These are phyloP conservation scores for Laothoe populi DNA, from an alignment of 2,888 invertebrate genomes.

Conservation along the genomic window DNA sequence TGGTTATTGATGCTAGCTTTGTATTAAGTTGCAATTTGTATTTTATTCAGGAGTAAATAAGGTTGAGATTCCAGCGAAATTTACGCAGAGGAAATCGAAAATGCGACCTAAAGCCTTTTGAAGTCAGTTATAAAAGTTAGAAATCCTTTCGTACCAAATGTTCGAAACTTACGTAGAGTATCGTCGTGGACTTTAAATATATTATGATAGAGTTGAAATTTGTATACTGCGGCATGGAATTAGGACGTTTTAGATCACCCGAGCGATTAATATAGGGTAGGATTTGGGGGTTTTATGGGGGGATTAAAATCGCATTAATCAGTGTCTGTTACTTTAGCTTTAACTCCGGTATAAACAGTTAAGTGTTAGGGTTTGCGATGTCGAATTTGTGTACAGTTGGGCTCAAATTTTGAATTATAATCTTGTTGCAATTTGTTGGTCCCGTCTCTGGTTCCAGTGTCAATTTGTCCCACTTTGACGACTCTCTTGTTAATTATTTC, in stretches of 20 bases:
- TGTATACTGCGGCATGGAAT: slow-evolving; percentile 47
- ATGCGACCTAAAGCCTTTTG: slow-evolving; percentile 69
- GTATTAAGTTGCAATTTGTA: slow-evolving; percentile 46
- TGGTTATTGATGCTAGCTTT: slow-evolving; percentile 75
- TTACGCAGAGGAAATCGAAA: slow-evolving; percentile 52
- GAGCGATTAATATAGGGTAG: slow-evolving; percentile 81
- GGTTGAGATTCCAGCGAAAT: slow-evolving; percentile 39
- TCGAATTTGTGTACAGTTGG: slow-evolving; percentile 66
- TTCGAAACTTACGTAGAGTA: slow-evolving; percentile 36
- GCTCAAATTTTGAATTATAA: slow-evolving; percentile 8
- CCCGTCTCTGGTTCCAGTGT: not conserved
- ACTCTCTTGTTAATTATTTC: too few species aligned
- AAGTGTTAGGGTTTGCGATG: slow-evolving; percentile 81
- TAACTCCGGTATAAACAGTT: slow-evolving; percentile 84
- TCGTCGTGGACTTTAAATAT: slow-evolving; percentile 48
- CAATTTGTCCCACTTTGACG: not conserved
- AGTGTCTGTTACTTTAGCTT: slow-evolving; percentile 84
- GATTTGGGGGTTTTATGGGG: slow-evolving; percentile 86
- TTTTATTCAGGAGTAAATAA: slow-evolving; percentile 45
- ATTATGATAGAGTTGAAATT: slow-evolving; percentile 57
- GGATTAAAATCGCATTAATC: slow-evolving; percentile 90
- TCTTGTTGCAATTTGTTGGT: not conserved
- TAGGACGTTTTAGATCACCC: slow-evolving; percentile 80
- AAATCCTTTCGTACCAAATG: slow-evolving; percentile 44
- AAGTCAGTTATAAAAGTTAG: slow-evolving; percentile 77